These are phyloP conservation scores for Zaprionus kolodkinae DNA, from an alignment of 1,140 invertebrate genomes.

Conservation along the genomic window DNA sequence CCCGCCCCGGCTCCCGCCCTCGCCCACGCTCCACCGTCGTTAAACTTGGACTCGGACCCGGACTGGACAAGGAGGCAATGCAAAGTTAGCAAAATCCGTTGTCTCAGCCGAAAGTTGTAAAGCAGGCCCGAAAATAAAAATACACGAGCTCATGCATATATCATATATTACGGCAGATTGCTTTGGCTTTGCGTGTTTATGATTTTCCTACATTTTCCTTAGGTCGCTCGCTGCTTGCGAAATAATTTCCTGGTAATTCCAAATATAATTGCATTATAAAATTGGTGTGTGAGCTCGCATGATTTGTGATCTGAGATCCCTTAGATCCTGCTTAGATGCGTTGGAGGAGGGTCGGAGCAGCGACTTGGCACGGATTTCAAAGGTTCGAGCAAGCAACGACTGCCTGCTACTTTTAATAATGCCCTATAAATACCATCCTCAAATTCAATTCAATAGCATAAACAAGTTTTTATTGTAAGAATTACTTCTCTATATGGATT, in stretches of 20 bases:
- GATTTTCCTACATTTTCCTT: constrained; percentile 35
- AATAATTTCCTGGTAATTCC: constrained; percentile 58
- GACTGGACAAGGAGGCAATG: constrained; percentile 41
- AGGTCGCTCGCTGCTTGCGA: constrained; percentile 4
- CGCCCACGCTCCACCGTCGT: not conserved
- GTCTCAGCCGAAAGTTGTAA: constrained; percentile 58
- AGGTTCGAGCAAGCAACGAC: too few species aligned
- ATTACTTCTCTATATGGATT: too few species aligned
- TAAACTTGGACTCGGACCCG: constrained; percentile 19
- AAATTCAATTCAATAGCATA: too few species aligned
- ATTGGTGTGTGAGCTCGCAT: constrained; percentile 14
- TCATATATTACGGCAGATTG: constrained; percentile 73
- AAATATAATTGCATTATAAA: constrained; percentile 73
- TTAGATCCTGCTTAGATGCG: constrained; percentile 12
- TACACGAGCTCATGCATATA: constrained; percentile 57
- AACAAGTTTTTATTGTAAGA: too few species aligned
- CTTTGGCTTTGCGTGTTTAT: constrained; percentile 69
- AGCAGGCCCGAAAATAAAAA: constrained; percentile 61
- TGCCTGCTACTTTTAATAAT: too few species aligned
- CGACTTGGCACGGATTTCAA: not conserved
- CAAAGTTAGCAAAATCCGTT: constrained; percentile 55
- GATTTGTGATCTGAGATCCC: constrained; percentile 46
- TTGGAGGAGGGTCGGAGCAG: not conserved
- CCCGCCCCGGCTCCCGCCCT: not conserved
- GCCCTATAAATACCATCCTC: too few species aligned